Evolutionary conservation across 2,113 vertebrate species (phyloP), one percentile per base, ranked within the genome.

Genomic region (Ictalurus furcatus): DNA sequence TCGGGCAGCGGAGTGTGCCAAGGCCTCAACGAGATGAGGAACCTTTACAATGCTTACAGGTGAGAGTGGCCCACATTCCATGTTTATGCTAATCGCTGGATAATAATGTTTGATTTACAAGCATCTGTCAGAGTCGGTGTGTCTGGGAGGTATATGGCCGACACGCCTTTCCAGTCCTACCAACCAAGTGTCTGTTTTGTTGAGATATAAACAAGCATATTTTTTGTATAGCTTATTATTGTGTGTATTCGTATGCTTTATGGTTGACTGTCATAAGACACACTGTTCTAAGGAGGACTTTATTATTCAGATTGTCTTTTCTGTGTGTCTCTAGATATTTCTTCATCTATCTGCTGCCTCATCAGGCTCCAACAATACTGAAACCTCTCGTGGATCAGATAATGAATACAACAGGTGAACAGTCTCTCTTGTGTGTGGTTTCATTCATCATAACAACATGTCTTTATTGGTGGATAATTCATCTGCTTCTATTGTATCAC

Each of bases 21-120:
- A 87, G 95, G 96, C 21, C 93, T 97, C 88, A 97, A 97, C 13
- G 97, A 98, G 91, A 97, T 96, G 95, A 97, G 94, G 93, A 98
- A 98, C 92, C 96, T 98, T 89, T 98, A 98, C 94, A 98, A 98
- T 69, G 97, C 97, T 0, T 97, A 97, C 93, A 96, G 97, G 97
- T 98, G 94, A 87, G 84, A 37, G 19, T 17, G 78, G 80, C 30
- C 40, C 48, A 81, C 58, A 61, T 85, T 87, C 69, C 54, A 28
- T 30, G 16, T 90, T 89, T 87, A 85, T 85, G 78, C 78, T 88
- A 65, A 78, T 48, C 19, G 48, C 34, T 79, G 73, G 76, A 85
- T 88, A 73, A 84, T 84, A 40, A 73, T 73, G 67, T 40, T 86
- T 83, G 56, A 85, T 65, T 52, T 89, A 91, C 54, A 80, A 89